Base-by-base conservation (phyloP, 2,888 invertebrate genomes). In the Cerceris rybyensis region DNA sequence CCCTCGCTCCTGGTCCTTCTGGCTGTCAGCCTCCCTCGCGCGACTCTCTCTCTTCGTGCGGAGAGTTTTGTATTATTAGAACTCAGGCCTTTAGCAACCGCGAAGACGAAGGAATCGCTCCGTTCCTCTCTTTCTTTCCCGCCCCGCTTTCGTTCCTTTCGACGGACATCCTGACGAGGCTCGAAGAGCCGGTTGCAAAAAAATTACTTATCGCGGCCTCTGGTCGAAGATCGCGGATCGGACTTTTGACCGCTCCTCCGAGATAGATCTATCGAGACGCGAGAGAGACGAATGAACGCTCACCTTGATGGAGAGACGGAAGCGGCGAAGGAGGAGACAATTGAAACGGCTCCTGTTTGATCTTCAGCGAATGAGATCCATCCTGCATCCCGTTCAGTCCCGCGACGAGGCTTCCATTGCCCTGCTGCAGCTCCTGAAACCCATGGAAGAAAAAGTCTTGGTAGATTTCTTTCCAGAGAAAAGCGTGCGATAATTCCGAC, bases 311-410 rank as follows among this genome's bases (percentile, higher is more conserved):
- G 74, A 91, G 86, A 7, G 88, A 67, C 54, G 90, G 89, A 11
- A 90, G 81, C 9, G 89, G 83, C 0, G 91, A 89, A 2, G 88
- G 80, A 2, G 90, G 85, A 7, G 90, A 89, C 67, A 91, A 81
- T 71, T 90, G 90, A 78, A 88, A 92, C 1, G 90, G 90, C 67
- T 92, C 92, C 79, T 92, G 91, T 61, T 92, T 92, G 80, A 92
- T 91, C 81, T 92, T 92, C 65, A 91, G 63, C 4, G 89, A 78
- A 61, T 90, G 89, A 13, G 81, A 76, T 6, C 89, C 77, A 52
- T 89, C 90, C 80, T 90, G 91, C 74, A 88, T 84, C 13, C 85
- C 83, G 66, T 76, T 73, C 41, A 90, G 77, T 39, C 86, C 88
- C 8, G 87, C 76, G 28, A 85, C 80, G 42, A 89, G 78, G 46